These are phyloP conservation scores for Sylvia atricapilla DNA, from an alignment of 2,113 vertebrate genomes.

Conservation along the genomic window DNA sequence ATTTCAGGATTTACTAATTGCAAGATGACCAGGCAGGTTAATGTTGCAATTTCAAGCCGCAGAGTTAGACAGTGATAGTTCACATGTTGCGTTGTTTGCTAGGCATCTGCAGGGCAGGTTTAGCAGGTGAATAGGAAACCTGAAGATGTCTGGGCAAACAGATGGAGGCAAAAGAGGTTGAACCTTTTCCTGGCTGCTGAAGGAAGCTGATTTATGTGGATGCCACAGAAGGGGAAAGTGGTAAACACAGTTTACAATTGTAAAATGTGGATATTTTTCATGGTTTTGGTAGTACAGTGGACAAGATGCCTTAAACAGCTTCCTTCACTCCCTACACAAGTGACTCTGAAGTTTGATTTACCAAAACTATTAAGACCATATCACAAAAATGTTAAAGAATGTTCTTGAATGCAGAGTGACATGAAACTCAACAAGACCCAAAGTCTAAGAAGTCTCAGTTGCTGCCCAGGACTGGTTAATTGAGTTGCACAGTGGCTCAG, in stretches of 20 bases:
- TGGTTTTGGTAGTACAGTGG: neutral
- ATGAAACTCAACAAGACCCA: rapidly evolving
- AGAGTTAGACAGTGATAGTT: neutral
- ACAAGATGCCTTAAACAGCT: neutral
- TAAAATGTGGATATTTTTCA: neutral
- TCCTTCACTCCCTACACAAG: neutral
- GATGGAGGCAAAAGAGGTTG: neutral
- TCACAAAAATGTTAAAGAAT: neutral
- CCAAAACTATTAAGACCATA: rapidly evolving
- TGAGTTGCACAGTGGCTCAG: neutral
- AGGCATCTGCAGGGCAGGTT: neutral
- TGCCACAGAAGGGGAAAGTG: neutral
- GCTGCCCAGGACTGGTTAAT: neutral
- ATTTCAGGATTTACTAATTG: neutral
- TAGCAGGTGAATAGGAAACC: neutral
- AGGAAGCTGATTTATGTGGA: neutral
- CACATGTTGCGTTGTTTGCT: neutral
- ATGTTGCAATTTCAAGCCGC: slow-evolving; percentile 3
- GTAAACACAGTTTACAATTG: neutral
- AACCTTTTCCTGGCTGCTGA: neutral
- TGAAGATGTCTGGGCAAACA: neutral
- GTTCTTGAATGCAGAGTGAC: neutral
- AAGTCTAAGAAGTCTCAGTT: rapidly evolving
- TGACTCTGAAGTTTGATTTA: neutral
- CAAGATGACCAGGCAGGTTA: neutral